Evolutionary conservation across 2,113 vertebrate genomes (phyloP), one percentile per base, ranked within the genome.

Genomic region (Excalfactoria chinensis): DNA sequence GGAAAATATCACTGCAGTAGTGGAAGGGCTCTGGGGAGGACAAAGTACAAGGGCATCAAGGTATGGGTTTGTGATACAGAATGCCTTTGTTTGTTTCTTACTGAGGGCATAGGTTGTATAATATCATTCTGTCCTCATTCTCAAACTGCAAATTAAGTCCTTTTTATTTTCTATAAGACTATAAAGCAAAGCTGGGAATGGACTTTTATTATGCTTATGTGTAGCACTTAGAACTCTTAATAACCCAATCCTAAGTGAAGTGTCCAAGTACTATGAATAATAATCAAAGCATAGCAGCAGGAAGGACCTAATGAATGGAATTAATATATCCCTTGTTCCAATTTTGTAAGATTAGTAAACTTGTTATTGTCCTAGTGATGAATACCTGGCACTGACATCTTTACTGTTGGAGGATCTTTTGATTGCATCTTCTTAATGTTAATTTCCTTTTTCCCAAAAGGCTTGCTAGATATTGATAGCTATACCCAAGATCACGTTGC

Each of bases 301-400:
- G 76, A 95, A 92, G 95, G 94, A 90, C 59, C 89, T 96, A 93
- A 94, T 74, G 85, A 95, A 93, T 89, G 90, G 75, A 73, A 83
- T 95, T 91, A 94, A 95, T 94, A 41, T 55, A 67, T 90, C 8
- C 25, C 76, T 72, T 95, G 41, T 75, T 90, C 78, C 82, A 90
- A n/a, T 87, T 90, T 93, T 43, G 55, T 84, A 82, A 92, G 86
- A 92, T 94, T 91, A 88, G 74, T 86, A 93, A 93, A 92, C 58
- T 40, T 96, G 35, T 90, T 97, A 85, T 58, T 64, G 64, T 86
- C 74, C 51, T 78, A 60, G 56, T 93, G 46, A 88, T 81, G 86
- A 68, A 84, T 88, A 41, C 62, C 62, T 86, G 56, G 48, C 75
- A 71, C 67, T 79, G 49, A 46, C 62, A 35, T 83, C 55, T 85